These are phyloP conservation scores for Iphiclides podalirius DNA, from an alignment of 2,888 invertebrate species.

Conservation along the genomic window DNA sequence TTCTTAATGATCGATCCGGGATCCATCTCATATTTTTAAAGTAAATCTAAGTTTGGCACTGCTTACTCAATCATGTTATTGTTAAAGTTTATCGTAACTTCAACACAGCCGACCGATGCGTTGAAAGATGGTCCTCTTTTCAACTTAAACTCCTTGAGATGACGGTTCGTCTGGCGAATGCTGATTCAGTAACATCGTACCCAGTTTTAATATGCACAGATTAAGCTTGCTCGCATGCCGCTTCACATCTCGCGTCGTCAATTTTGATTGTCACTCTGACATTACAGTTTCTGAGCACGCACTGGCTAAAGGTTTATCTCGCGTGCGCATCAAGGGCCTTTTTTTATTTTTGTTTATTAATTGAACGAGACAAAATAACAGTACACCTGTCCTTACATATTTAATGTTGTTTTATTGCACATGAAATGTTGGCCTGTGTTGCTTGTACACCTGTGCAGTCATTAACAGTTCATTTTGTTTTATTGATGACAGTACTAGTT, in stretches of 20 bases:
- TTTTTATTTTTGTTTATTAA: slow-evolving; percentile 6
- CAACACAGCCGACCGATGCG: too few relatives aligned
- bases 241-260: not conserved
- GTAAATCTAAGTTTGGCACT: too few relatives aligned
- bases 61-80: too few relatives aligned
- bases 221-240: not conserved
- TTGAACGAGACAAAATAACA: not conserved
- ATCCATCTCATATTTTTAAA: too few relatives aligned
- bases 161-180: not conserved
- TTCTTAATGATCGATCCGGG: too few relatives aligned
- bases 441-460: too few relatives aligned
- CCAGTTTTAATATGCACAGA: not conserved
- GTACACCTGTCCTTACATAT: not conserved
- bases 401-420: too few relatives aligned
- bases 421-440: too few relatives aligned
- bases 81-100: too few relatives aligned
- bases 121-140: too few relatives aligned
- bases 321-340: slow-evolving; percentile 6
- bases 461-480: too few relatives aligned
- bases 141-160: not conserved
- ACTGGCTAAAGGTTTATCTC: slow-evolving; percentile 9
- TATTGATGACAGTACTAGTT: too few relatives aligned
- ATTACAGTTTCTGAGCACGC: slow-evolving; percentile 7
- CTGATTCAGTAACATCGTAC: not conserved
- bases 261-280: not conserved